Conservation (phyloP, 1,140 invertebrate genomes). For the Apis laboriosa region DNA sequence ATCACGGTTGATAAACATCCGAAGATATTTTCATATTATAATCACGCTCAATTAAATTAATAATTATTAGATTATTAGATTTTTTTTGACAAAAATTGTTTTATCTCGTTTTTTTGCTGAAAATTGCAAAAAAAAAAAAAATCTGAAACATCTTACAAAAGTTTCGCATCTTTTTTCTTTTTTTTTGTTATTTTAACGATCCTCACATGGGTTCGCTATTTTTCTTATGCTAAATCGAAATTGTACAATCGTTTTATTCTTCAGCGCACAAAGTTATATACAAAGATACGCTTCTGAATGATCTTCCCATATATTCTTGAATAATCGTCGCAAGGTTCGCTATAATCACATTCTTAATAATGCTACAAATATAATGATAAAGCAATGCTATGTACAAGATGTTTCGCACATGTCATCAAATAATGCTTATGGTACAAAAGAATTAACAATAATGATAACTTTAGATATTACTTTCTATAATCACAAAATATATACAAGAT, state of each 20-base stretch:
- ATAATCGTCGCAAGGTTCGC: neutral
- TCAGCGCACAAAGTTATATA: conserved; percentile 31
- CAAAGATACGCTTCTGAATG: conserved; percentile 19
- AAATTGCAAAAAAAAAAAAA: neutral
- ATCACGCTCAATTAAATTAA: neutral
- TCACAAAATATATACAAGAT: conserved; percentile 28
- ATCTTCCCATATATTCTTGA: neutral
- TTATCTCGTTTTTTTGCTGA: neutral
- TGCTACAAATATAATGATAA: conserved; percentile 6
- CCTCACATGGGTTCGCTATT: neutral
- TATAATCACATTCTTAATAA: conserved; percentile 31
- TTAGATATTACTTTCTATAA: conserved; percentile 8
- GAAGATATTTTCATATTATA: neutral
- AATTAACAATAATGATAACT: conserved; percentile 26
- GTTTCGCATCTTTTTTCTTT: neutral
- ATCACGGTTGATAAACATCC: neutral
- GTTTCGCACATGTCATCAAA: conserved; percentile 13
- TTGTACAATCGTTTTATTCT: conserved; percentile 32
- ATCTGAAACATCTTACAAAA: neutral
- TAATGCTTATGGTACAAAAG: conserved; percentile 34
- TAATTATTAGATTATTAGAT: neutral
- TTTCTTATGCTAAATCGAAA: conserved; percentile 25
- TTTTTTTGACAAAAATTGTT: neutral
- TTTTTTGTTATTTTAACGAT: neutral
- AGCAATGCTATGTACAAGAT: conserved; percentile 36